These are phyloP conservation scores for Mayetiola destructor DNA, from an alignment of 2,888 invertebrate genomes.

Conservation along the genomic window DNA sequence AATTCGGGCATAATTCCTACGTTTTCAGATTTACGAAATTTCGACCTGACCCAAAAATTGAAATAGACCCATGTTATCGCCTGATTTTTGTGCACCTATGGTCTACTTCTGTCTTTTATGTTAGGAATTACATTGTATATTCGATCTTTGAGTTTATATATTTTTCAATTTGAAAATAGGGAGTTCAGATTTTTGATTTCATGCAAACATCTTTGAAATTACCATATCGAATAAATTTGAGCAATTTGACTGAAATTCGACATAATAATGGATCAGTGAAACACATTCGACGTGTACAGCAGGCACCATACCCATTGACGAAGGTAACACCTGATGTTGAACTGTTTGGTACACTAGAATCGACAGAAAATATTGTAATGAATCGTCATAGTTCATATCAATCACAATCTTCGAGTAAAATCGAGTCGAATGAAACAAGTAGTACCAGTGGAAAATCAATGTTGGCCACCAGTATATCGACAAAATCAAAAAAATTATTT, in stretches of 20 bases:
- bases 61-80: no score
- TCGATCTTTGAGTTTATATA: no score
- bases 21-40: no score
- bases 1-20: no score
- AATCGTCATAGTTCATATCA: not conserved
- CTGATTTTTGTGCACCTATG: not conserved
- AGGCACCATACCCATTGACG: slow-evolving; percentile 70
- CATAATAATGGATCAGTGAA: slow-evolving; percentile 56
- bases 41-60: no score
- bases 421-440: not conserved
- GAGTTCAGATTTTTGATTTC: slow-evolving; percentile 56
- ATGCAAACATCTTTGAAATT: slow-evolving; percentile 51
- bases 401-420: not conserved
- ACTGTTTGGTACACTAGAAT: slow-evolving; percentile 19
- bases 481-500: slow-evolving; percentile 18
- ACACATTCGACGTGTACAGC: slow-evolving; percentile 57
- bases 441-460: not conserved
- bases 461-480: not conserved
- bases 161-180: no score
- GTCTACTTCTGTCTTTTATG: not conserved
- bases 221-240: slow-evolving; percentile 62
- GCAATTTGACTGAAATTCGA: slow-evolving; percentile 57
- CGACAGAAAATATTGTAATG: no score
- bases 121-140: slow-evolving; percentile 16
- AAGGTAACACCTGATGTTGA: slow-evolving; percentile 38